Evolutionary conservation across 2,797 vertebrate genomes (phyloP).

Genomic region (Dallia pectoralis): DNA sequence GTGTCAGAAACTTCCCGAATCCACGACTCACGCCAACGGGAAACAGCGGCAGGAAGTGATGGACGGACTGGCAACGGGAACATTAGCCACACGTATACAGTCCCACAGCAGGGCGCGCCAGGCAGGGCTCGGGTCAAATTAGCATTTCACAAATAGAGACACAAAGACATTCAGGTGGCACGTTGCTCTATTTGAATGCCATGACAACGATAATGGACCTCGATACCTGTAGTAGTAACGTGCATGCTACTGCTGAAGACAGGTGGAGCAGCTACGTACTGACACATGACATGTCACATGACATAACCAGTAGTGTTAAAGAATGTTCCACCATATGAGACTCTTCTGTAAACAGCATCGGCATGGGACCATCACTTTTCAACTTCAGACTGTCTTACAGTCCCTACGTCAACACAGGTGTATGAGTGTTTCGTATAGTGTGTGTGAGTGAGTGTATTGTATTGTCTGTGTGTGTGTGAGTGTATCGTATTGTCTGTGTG

Average conservation of each 20-base stretch:
- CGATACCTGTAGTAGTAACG: neutral
- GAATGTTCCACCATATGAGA: conserved; percentile 29
- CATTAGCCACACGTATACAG: conserved; percentile 23
- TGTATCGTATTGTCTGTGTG: no score
- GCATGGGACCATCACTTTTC: conserved; percentile 68
- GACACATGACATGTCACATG: conserved; percentile 37
- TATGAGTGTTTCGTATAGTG: neutral
- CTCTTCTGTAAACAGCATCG: conserved; percentile 57
- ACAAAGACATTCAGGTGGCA: neutral
- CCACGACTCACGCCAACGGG: conserved; percentile 55
- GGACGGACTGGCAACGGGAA: conserved; percentile 51
- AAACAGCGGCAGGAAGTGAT: conserved; percentile 57
- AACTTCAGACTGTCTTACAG: conserved; percentile 7
- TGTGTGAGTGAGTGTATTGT: conserved; percentile 8
- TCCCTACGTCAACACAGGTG: neutral
- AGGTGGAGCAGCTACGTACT: conserved; percentile 32
- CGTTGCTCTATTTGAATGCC: no score
- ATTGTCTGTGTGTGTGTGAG: neutral
- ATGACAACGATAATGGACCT: neutral
- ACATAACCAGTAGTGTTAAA: conserved; percentile 48
- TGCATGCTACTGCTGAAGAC: conserved; percentile 43
- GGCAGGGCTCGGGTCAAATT: neutral
- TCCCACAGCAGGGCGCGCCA: neutral
- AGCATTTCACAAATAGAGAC: neutral
- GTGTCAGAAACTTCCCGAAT: conserved; percentile 74